Conservation (phyloP, 37 sponge, comb jelly and placozoan genomes). For the Beroe forskalii region DNA sequence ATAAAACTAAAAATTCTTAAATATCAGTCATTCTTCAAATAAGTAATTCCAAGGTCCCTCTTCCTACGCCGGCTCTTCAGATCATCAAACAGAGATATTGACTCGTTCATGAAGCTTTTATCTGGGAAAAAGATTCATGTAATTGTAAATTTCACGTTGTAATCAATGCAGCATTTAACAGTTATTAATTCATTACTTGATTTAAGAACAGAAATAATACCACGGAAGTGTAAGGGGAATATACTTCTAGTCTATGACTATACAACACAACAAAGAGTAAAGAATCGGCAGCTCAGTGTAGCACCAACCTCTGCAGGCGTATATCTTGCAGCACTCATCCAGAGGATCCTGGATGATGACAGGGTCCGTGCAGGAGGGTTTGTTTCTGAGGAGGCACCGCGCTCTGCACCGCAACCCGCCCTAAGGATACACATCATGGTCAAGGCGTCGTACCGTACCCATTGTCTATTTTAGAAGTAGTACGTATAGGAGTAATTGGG, state of each 20-base stretch:
- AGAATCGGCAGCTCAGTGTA: neutral
- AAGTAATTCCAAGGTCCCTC: neutral
- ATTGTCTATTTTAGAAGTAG: too few relatives aligned
- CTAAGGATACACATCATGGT: neutral
- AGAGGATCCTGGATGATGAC: constrained; percentile 61
- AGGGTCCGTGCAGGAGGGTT: constrained; percentile 28
- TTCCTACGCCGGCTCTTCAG: neutral
- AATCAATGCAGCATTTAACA: too few relatives aligned
- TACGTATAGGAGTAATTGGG: too few relatives aligned
- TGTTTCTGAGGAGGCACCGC: constrained; percentile 32
- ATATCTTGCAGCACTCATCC: constrained; percentile 51
- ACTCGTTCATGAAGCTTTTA: constrained; percentile 53
- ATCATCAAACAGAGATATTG: constrained; percentile 23
- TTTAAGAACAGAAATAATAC: too few relatives aligned
- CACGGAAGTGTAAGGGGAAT: neutral
- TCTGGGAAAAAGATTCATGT: neutral
- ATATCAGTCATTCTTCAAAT: neutral
- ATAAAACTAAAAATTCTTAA: too few relatives aligned
- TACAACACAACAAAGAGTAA: neutral
- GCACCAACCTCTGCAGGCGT: constrained; percentile 44
- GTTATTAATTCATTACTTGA: too few relatives aligned
- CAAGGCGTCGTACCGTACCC: too few relatives aligned
- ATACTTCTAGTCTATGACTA: neutral
- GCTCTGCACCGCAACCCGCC: constrained; percentile 31
- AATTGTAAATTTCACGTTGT: too few relatives aligned